A percentile compares a stretch with the other conserved stretches of the same genome.
Conservation (phyloP, 2,888 invertebrate genomes). For the Candidula unifasciata region DNA sequence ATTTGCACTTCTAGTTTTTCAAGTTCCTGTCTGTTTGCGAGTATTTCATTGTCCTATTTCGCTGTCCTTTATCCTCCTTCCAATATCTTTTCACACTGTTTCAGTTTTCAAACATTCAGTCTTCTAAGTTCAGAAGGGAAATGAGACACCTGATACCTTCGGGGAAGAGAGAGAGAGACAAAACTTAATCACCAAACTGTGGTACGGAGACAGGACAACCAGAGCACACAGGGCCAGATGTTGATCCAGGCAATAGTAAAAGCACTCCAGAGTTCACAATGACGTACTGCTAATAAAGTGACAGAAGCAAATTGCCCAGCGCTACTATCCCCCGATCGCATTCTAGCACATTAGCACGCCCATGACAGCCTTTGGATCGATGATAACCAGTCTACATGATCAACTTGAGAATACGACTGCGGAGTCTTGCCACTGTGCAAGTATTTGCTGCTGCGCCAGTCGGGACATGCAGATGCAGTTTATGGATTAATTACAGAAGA, state of each 20-base stretch:
- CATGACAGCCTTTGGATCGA: conserved; percentile 5
- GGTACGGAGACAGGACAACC: not conserved
- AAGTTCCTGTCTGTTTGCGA: not conserved
- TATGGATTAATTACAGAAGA: too few relatives aligned
- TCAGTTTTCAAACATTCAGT: not conserved
- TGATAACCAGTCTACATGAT: conserved; percentile 12
- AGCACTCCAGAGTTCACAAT: not conserved
- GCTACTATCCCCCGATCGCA: not conserved
- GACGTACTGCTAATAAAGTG: not conserved
- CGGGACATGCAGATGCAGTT: not conserved
- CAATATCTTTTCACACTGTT: not conserved
- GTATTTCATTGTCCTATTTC: not conserved
- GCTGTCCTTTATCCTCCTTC: not conserved
- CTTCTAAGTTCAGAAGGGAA: not conserved
- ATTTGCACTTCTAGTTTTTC: not conserved
- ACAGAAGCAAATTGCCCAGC: not conserved
- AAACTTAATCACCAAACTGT: conserved; percentile 10
- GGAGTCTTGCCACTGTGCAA: too few relatives aligned
- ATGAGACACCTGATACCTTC: conserved; percentile 12
- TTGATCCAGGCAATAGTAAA: not conserved
- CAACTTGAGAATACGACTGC: not conserved
- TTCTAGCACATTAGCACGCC: conserved; percentile 2
- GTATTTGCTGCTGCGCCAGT: not conserved
- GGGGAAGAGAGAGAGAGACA: not conserved
- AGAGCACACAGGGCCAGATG: not conserved